These are phyloP conservation scores for Aeoliscus strigatus DNA, from an alignment of 2,797 vertebrate genomes.

Conservation along the genomic window DNA sequence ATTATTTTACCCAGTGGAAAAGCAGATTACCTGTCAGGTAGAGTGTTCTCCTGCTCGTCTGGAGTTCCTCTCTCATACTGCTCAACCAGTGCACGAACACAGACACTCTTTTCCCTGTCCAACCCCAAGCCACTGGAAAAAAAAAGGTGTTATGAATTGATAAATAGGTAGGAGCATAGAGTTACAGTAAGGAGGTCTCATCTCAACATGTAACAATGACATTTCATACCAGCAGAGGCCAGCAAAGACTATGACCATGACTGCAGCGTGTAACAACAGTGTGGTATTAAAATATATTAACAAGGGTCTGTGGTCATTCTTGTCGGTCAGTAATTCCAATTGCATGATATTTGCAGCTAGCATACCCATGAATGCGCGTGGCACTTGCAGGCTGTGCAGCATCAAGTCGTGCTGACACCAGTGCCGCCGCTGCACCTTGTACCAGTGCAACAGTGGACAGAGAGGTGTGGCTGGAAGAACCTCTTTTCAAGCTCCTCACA, in stretches of 20 bases:
- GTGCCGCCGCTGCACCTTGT: conserved; percentile 83
- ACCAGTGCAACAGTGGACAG: conserved; percentile 85
- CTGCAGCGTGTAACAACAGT: no score
- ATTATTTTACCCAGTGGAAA: background rate
- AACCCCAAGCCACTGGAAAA: conserved; percentile 68
- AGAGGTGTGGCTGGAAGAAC: conserved; percentile 74
- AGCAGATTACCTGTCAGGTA: conserved; percentile 74
- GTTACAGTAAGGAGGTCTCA: background rate
- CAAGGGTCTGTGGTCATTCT: background rate
- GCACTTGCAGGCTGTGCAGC: conserved; percentile 77
- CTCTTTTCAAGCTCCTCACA: conserved; percentile 52
- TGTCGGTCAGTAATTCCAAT: no score
- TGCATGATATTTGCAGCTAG: background rate
- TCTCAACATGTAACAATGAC: background rate
- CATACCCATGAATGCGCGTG: conserved; percentile 74
- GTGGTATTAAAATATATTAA: background rate
- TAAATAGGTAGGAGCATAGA: background rate
- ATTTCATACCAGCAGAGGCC: conserved; percentile 53
- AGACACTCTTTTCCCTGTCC: conserved; percentile 82
- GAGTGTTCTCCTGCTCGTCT: conserved; percentile 62
- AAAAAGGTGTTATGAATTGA: background rate
- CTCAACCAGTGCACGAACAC: conserved; percentile 89
- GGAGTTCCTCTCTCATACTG: conserved; percentile 81
- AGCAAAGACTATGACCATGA: conserved; percentile 42
- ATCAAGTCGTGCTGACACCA: conserved; percentile 84